Evolutionary conservation across 1,140 invertebrate genomes (phyloP).

Genomic region (Araneus ventricosus): DNA sequence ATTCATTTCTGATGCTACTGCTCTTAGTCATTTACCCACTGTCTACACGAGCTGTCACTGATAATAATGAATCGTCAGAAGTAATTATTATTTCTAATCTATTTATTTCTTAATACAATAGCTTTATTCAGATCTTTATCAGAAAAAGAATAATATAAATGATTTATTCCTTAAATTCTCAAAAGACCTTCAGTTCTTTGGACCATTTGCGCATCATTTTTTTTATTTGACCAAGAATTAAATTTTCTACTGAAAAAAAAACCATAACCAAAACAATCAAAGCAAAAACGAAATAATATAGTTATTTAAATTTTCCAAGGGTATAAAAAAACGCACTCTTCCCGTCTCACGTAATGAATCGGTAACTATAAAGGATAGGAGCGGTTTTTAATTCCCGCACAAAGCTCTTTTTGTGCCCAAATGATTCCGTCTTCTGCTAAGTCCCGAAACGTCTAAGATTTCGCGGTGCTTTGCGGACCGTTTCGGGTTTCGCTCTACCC

Average conservation of each 20-base stretch:
- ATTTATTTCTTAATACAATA: too few species aligned
- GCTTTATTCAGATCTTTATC: too few species aligned
- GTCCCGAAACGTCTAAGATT: background rate
- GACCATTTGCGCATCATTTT: too few species aligned
- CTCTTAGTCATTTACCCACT: too few species aligned
- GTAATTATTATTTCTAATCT: too few species aligned
- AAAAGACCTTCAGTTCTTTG: too few species aligned
- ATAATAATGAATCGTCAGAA: too few species aligned
- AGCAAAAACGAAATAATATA: background rate
- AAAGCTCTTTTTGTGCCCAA: constrained; percentile 2
- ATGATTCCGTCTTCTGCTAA: background rate
- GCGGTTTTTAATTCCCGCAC: background rate
- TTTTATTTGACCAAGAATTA: background rate
- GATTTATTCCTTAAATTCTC: too few species aligned
- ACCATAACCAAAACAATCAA: background rate
- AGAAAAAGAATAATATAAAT: too few species aligned
- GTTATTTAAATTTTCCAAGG: background rate
- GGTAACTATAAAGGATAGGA: background rate
- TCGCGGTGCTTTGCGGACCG: background rate
- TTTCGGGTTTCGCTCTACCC: background rate
- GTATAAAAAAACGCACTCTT: background rate
- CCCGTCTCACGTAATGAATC: too few species aligned
- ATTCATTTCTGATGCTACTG: too few species aligned
- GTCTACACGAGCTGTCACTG: too few species aligned
- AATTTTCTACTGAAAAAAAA: background rate